These are phyloP conservation scores for Cephalopholis sonnerati DNA, from an alignment of 2,113 vertebrate species.

Conservation along the genomic window DNA sequence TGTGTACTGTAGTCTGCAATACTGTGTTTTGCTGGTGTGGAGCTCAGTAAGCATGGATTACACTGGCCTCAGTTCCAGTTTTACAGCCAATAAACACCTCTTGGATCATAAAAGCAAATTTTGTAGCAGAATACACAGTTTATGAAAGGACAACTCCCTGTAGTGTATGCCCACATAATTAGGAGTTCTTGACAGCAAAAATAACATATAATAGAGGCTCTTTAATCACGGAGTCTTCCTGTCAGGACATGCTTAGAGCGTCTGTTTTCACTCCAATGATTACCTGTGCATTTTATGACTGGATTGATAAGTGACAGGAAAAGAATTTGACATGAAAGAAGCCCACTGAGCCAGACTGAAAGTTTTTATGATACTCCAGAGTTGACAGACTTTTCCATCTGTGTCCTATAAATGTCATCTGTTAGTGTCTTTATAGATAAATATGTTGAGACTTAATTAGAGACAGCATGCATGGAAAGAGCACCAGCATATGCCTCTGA, in stretches of 20 bases:
- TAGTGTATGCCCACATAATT: background rate
- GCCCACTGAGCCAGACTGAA: background rate
- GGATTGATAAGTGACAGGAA: background rate
- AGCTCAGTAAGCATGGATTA: slow-evolving; percentile 9
- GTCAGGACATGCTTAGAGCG: slow-evolving; percentile 25
- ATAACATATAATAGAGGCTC: background rate
- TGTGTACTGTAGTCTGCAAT: background rate
- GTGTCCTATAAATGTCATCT: background rate
- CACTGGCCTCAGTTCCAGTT: background rate
- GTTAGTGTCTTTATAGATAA: background rate
- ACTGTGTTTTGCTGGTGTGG: background rate
- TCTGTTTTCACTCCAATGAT: slow-evolving; percentile 32
- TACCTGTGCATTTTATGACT: slow-evolving; percentile 5
- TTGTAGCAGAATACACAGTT: background rate
- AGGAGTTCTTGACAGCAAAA: slow-evolving; percentile 2
- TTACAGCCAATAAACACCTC: slow-evolving; percentile 7
- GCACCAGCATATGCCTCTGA: too few relatives aligned
- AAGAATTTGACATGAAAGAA: background rate
- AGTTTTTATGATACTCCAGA: slow-evolving; percentile 7
- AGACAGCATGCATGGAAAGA: background rate
- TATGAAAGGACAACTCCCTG: background rate
- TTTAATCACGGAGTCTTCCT: slow-evolving; percentile 6
- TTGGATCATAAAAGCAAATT: slow-evolving; percentile 21
- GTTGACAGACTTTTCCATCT: background rate
- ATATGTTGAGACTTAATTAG: background rate